phyloP scores from a whole-genome alignment of 2,113 vertebrate genomes.

The Forbesichthys papilliferus region DNA sequence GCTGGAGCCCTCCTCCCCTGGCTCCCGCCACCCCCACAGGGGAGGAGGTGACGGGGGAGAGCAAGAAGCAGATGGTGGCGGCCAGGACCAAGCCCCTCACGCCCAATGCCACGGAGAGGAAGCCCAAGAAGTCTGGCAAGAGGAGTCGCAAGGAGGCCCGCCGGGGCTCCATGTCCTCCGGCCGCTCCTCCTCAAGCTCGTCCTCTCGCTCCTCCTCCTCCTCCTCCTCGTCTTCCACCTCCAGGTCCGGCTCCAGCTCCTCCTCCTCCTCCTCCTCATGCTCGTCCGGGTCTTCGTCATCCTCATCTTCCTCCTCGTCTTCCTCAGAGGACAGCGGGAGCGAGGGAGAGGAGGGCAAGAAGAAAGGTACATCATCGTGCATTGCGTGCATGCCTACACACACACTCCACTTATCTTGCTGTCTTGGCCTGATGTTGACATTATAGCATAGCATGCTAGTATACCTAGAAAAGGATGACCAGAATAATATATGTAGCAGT shows the following conservation, averaged over 20 bases:
- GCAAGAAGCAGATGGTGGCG: conserved; percentile 87
- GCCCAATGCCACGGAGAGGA: conserved; percentile 89
- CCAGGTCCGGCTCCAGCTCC: conserved; percentile 78
- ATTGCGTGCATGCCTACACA: not conserved
- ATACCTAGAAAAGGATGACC: too few species aligned
- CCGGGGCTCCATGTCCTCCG: conserved; percentile 84
- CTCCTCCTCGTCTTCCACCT: conserved; percentile 90
- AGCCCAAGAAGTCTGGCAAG: conserved; percentile 81
- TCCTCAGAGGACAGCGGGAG: conserved; percentile 93
- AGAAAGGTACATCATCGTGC: conserved; percentile 60
- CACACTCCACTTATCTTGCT: not conserved
- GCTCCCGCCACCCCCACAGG: conserved; percentile 73
- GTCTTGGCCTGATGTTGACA: too few species aligned
- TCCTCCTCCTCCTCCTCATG: conserved; percentile 90
- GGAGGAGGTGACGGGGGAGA: conserved; percentile 73
- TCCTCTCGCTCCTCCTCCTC: conserved; percentile 93
- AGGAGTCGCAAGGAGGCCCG: conserved; percentile 71
- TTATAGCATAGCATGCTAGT: too few species aligned
- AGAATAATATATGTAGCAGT: too few species aligned
- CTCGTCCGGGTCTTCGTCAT: conserved; percentile 91
- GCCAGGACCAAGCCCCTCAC: conserved; percentile 94
- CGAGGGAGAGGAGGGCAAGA: conserved; percentile 79
- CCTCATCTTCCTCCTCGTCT: conserved; percentile 90
- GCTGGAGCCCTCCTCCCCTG: conserved; percentile 78
- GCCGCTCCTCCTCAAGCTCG: conserved; percentile 81